Conservation (phyloP, 1,140 invertebrate species). For the Aphis craccivora region DNA sequence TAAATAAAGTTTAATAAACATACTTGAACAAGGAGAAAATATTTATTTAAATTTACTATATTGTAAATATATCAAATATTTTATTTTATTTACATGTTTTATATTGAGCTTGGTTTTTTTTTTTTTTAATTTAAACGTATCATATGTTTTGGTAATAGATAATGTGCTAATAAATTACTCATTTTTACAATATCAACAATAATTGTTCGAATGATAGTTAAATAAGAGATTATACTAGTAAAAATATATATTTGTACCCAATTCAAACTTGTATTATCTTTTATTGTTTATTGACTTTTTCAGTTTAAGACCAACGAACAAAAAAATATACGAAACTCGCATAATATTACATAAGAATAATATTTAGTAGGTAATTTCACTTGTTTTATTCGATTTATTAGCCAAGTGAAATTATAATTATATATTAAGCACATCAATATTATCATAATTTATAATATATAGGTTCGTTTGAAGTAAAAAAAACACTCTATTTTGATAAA, state of each 20-base stretch:
- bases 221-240: neutral
- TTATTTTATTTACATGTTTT: neutral
- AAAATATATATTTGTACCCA: neutral
- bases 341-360: neutral
- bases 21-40: neutral
- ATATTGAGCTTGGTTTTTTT: neutral
- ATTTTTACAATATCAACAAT: neutral
- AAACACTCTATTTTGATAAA: neutral
- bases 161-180: constrained; percentile 1
- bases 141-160: neutral
- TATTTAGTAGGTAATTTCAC: too few species aligned
- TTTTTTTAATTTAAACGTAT: neutral
- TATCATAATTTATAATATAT: neutral
- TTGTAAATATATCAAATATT: neutral
- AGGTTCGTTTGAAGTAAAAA: neutral
- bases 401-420: neutral
- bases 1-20: neutral
- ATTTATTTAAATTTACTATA: too few species aligned
- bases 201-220: constrained; percentile 4
- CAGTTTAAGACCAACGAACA: neutral
- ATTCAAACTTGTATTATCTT: constrained; percentile 24
- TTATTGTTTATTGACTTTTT: constrained; percentile 10
- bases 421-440: neutral
- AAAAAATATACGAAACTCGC: neutral
- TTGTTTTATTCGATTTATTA: too few species aligned